Evolutionary conservation across 2,888 invertebrate species (phyloP).

Genomic region (Lithophane socia): DNA sequence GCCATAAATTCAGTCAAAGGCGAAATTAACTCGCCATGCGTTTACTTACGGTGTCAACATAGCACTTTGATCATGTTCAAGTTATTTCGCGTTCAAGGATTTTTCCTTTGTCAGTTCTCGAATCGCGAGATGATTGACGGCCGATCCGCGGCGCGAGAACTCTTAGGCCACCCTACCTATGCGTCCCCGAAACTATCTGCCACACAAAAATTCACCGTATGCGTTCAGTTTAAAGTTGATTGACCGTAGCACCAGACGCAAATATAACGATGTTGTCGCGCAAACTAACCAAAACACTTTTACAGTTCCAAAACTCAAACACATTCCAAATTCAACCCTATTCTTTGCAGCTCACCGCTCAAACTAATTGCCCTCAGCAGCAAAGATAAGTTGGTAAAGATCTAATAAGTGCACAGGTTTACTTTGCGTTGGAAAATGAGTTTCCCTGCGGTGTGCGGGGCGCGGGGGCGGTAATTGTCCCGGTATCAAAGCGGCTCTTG

Average conservation of each 20-base stretch:
- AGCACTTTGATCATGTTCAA: slow-evolving; percentile 86
- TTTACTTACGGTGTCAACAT: slow-evolving; percentile 81
- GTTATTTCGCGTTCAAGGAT: slow-evolving; percentile 84
- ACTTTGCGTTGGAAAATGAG: slow-evolving; percentile 89
- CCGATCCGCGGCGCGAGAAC: slow-evolving; percentile 85
- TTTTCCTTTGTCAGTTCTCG: slow-evolving; percentile 88
- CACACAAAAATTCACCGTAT: slow-evolving; percentile 33
- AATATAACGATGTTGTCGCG: slow-evolving; percentile 51
- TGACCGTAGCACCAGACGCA: neutral
- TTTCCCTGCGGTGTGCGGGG: slow-evolving; percentile 80
- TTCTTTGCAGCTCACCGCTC: neutral
- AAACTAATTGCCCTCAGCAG: slow-evolving; percentile 13
- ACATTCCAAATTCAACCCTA: slow-evolving; percentile 64
- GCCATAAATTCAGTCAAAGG: slow-evolving; percentile 76
- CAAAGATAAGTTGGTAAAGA: slow-evolving; percentile 66
- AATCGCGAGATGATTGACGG: slow-evolving; percentile 88
- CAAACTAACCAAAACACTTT: slow-evolving; percentile 58
- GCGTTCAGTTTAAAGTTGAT: neutral
- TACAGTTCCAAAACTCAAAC: slow-evolving; percentile 30
- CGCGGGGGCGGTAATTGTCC: slow-evolving; percentile 82
- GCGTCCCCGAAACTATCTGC: slow-evolving; percentile 12
- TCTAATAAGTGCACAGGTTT: slow-evolving; percentile 87
- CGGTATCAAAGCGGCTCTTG: slow-evolving; percentile 83
- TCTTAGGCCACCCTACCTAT: slow-evolving; percentile 64
- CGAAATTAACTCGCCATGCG: slow-evolving; percentile 87